Evolutionary conservation across 2,113 vertebrate genomes (phyloP), one percentile per base, ranked within the genome.

Genomic region (Notarius lentiginosus): DNA sequence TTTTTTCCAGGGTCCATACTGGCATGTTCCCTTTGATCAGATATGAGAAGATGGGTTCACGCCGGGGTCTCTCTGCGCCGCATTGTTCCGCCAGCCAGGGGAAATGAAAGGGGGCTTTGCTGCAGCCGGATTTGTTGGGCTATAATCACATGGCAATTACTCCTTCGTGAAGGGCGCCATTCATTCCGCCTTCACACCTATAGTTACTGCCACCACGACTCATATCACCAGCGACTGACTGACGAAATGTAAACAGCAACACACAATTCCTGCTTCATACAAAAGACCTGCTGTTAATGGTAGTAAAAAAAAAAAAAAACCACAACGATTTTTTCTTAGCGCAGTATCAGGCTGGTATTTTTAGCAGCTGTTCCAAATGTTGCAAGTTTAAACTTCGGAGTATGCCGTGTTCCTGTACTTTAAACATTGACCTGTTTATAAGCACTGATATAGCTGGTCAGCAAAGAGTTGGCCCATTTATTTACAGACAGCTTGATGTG

Each of bases 391-490:
- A 56, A 82, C 20, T 60, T 73, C 60, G 53, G 68, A 47, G 55
- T 61, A 22, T 47, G 34, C 51, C 49, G 1, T 49, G 14, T 80
- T 30, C 30, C 81, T 58, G 18, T 68, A 84, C 60, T 41, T 91
- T 91, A 92, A 92, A 90, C 93, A 93, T 24, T 92, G 92, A 93
- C 91, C 91, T 86, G 92, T 93, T 92, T 94, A 93, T 93, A 91
- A 94, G 92, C 91, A 68, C 90, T 90, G 90, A 92, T 90, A 92
- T 91, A 91, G 92, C 88, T 92, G 92, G 91, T 93, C 92, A 88
- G 92, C 91, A 84, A 91, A 90, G 92, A 93, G 89, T 91, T 89
- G 88, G 90, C 88, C 93, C 92, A 93, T 94, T 93, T 94, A 93
- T 93, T 92, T 91, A 91, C 89, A 92, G 92, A 83, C 91, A 94